Conservation (phyloP, 2,113 vertebrate genomes). For the Dicaeum eximium region DNA sequence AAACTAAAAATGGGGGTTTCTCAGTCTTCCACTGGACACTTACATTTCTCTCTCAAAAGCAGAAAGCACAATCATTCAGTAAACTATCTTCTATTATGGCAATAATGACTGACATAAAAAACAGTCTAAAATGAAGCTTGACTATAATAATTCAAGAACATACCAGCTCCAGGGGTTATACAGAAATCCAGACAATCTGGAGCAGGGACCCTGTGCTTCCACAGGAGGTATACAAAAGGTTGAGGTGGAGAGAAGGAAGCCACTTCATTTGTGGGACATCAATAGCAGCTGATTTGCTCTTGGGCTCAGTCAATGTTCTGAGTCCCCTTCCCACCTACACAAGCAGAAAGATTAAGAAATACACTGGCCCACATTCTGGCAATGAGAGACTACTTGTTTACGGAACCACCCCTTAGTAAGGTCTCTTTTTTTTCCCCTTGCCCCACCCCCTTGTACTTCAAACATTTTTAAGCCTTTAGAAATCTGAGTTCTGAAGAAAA, state of each 20-base stretch:
- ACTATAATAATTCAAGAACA: neutral
- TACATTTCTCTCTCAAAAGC: neutral
- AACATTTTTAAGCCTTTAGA: neutral
- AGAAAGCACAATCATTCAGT: neutral
- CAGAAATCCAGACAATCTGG: conserved; percentile 1
- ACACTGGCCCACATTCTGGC: neutral
- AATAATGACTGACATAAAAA: neutral
- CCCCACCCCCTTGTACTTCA: neutral
- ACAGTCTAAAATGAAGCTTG: neutral
- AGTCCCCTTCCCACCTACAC: neutral
- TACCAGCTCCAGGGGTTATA: conserved; percentile 5
- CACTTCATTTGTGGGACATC: neutral
- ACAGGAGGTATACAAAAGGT: neutral
- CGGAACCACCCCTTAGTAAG: conserved; percentile 45
- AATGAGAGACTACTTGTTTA: neutral
- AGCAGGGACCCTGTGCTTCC: neutral
- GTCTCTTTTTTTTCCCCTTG: neutral
- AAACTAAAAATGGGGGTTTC: neutral
- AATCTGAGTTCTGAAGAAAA: neutral
- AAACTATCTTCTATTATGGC: neutral
- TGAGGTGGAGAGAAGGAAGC: neutral
- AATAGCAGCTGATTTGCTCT: neutral
- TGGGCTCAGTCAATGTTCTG: neutral
- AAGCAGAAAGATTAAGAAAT: neutral
- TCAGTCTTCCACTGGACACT: neutral